Evolutionary conservation across 2,797 vertebrate species (phyloP), one percentile per base, ranked within the genome.

Genomic region (Labeo calbasu): DNA sequence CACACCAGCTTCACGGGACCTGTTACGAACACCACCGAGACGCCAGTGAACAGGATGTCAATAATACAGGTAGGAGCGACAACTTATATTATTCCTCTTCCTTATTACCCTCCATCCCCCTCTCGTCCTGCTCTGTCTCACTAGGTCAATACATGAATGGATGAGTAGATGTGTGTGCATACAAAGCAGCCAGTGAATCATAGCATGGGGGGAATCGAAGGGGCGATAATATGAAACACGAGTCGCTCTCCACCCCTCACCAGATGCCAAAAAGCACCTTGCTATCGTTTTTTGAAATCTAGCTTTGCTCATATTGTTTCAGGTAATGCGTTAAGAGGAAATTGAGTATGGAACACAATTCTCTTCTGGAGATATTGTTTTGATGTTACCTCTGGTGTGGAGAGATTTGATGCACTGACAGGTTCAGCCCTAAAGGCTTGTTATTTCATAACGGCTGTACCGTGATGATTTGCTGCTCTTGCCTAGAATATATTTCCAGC

Each of bases 1-100:
- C 98, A 99, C 95, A 98, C 97, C 95, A 99, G 97, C 95, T 99
- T 99, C 96, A 98, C 98, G 68, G 96, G 97, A 92, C 97, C 97
- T 94, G 97, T 97, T 94, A 98, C 96, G 93, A 99, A 97, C 93
- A 94, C 97, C 91, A 97, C 96, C 80, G 98, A 99, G 95, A 97
- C 97, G 92, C 96, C 98, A 85, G 96, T 96, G 94, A 98, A 97
- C 95, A 97, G 98, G 96, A 99, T 99, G 98, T 99, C 98, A 93
- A 97, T 99, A 96, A 99, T 99, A 95, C 98, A 99, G 98, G 98
- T 99, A 99, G 95, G 97, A 95, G 59, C 17, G n/a, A 86, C 84
- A 77, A 79, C 65, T 69, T 19, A 28, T 82, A 50, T 79, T 32
- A 50, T 79, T 32, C 73, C 43, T 48, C 53, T 68, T 55, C 28